Evolutionary conservation across 2,888 invertebrate genomes (phyloP), one percentile per base, ranked within the genome.

Genomic region (Nipponacmea schrenckii): DNA sequence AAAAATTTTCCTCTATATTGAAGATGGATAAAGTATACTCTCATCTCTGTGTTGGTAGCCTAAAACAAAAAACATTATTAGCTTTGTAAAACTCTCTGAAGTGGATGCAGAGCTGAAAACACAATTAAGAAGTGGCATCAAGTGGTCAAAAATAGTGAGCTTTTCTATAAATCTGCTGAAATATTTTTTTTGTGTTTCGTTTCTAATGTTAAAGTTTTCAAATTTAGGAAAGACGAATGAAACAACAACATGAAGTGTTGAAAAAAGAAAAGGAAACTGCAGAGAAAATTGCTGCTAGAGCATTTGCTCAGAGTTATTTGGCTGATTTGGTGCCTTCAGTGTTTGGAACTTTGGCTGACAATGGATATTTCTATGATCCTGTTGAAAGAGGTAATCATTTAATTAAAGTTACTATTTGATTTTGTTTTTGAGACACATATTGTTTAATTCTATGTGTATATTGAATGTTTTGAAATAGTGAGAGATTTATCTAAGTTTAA

Each of bases 251-350:
- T 90, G 91, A 90, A 91, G 93, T 90, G 87, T 90, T 90, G 77
- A 89, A 89, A 75, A 90, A 92, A 75, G 94, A 94, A 82, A 91
- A 90, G 77, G 94, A 94, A 89, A 94, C 94, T 83, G 93, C 95
- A 82, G 93, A 94, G 86, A 93, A 94, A 74, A 93, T 94, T 56
- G 94, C 94, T 0, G 95, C 95, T 0, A 93, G 94, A 39, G 93
- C 94, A 76, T 92, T 96, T 74, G 92, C 96, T 86, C 94, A 94
- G 83, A 95, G 94, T 75, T 95, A 96, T 90, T 93, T 96, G 87
- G 94, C 94, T 31, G 94, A 95, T 89, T 91, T 96, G 84, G 91
- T 96, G 84, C 96, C 96, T 5, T 92, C 93, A 68, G 95, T 95
- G 79, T 91, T 96, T 80, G 94, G 94, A 81, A 94, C 93, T 69